Evolutionary conservation across 2,113 vertebrate genomes (phyloP), one percentile per base, ranked within the genome.

Genomic region (Tylochromis polylepis): DNA sequence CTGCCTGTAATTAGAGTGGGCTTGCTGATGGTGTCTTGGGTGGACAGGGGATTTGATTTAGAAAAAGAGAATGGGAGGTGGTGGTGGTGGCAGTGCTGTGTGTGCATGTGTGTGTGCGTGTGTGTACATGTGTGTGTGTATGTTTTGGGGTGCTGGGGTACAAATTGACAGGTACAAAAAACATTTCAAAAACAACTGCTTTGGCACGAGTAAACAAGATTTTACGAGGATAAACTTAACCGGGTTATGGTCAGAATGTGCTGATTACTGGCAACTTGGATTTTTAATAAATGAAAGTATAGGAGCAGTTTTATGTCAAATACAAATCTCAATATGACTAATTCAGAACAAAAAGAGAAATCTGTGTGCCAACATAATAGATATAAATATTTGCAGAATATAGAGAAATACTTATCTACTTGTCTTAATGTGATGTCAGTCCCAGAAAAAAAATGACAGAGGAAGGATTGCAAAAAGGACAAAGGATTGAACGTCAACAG

Each of bases 1-100:
- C 88, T 93, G 43, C 14, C 55, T 38, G 83, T 91, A 95, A 95
- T 96, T 94, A 95, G 93, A 90, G 15, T 34, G 83, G 83, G 84
- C 55, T 15, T 20, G 82, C 92, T 85, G 94, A 91, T 87, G 80
- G 90, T 87, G 93, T 90, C 85, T 24, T 78, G 60, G 65, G 84
- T 83, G 78, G 80, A 92, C 55, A 43, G 41, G 46, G 83, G 87
- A 95, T 94, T 95, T 57, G 78, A 95, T 96, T 95, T 92, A 55
- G 57, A 81, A 53, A n/a, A 56, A 80, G 41, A 82, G 38, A 77
- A 38, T 16, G 51, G 83, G 29, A 81, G 49, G 80, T 10, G 7
- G 65, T 15, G 65, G 65, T 34, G 65, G 12, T 51, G 8, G 9
- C 38, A 11, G 36, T 6, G 62, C 20, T 22, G 60, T 8, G 31